A percentile compares a stretch with the other conserved stretches of the same genome.
These are phyloP conservation scores for Poeciliopsis occidentalis DNA, from an alignment of 2,113 vertebrate genomes.

Conservation along the genomic window DNA sequence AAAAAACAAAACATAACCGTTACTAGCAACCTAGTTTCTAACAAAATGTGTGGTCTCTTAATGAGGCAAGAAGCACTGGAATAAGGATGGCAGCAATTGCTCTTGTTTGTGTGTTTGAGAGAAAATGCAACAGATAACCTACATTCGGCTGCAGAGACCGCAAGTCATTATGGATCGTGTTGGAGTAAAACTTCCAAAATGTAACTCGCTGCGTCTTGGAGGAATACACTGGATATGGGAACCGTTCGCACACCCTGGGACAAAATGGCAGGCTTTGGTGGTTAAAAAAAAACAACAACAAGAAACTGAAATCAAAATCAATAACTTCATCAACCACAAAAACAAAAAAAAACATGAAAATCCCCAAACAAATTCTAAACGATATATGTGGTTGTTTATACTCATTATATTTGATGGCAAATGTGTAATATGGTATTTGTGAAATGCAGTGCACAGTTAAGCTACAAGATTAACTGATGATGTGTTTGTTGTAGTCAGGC, in stretches of 20 bases:
- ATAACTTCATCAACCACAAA: too few relatives aligned
- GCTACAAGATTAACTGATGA: too few relatives aligned
- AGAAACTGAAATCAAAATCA: too few relatives aligned
- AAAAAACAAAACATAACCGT: conserved; percentile 20
- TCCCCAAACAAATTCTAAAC: too few relatives aligned
- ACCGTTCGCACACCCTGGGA: not conserved
- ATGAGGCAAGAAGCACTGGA: conserved; percentile 29
- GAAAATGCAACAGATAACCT: not conserved
- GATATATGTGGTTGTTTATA: too few relatives aligned
- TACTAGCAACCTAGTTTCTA: conserved; percentile 36
- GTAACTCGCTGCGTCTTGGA: not conserved
- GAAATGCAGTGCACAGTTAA: too few relatives aligned
- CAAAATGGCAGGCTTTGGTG: not conserved
- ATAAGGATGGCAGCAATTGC: not conserved
- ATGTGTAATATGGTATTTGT: too few relatives aligned
- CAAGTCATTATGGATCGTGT: not conserved
- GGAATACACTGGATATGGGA: not conserved
- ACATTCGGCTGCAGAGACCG: not conserved
- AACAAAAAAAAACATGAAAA: too few relatives aligned
- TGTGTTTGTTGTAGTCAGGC: too few relatives aligned
- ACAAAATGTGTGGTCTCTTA: conserved; percentile 72
- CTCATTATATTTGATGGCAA: too few relatives aligned
- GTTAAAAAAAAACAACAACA: too few relatives aligned
- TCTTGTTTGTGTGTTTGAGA: conserved; percentile 14
- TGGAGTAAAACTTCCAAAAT: not conserved